Conservation (phyloP, 2,113 vertebrate species). For the Chaetops frenatus region DNA sequence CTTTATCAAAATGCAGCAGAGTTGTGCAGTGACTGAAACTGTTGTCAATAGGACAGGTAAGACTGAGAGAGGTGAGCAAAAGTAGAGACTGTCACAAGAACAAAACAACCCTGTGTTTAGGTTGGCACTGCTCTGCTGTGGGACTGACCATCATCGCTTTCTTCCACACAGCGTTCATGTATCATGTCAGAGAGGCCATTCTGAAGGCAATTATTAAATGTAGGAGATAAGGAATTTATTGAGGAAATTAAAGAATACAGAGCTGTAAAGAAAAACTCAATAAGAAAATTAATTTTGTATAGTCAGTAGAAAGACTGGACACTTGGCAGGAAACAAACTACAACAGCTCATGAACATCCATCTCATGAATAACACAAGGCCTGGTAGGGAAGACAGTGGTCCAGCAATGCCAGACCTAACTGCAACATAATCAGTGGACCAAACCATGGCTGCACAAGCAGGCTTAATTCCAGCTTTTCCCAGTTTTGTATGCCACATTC, state of each 20-base stretch:
- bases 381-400: background rate
- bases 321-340: background rate
- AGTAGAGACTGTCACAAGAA: background rate
- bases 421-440: background rate
- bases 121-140: background rate
- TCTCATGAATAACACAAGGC: background rate
- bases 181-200: background rate
- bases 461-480: background rate
- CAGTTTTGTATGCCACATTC: background rate
- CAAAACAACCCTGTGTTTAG: background rate
- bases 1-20: background rate
- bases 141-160: background rate
- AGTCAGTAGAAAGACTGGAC: background rate
- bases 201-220: background rate
- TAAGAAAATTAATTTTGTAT: background rate
- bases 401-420: background rate
- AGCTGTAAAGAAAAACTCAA: background rate
- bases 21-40: background rate
- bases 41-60: background rate
- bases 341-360: background rate
- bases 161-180: background rate
- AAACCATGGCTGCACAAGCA: background rate
- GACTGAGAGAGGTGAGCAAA: background rate
- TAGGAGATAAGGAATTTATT: background rate
- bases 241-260: background rate